A percentile compares a stretch with the other conserved stretches of the same genome.
phyloP scores from a whole-genome alignment of 2,797 vertebrate species.

The Sebastes kiyomatsui region DNA sequence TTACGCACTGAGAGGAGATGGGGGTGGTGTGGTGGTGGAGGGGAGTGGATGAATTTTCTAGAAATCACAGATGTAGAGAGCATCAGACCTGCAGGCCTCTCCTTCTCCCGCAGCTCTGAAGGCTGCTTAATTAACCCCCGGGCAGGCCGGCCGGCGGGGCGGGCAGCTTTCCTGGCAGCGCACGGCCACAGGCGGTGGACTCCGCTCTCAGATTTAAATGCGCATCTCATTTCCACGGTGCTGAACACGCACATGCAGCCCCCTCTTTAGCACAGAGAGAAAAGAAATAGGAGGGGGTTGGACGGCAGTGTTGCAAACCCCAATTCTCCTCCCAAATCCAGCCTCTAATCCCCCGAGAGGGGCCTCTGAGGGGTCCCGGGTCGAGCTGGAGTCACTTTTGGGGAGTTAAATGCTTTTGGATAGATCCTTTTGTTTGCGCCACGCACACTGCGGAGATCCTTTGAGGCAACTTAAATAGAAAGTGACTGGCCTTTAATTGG shows the following conservation, averaged over 20 bases:
- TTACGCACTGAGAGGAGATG: constrained; percentile 40
- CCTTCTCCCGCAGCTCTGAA: constrained; percentile 87
- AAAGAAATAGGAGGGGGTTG: constrained; percentile 37
- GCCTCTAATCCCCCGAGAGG: constrained; percentile 89
- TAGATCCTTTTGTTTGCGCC: constrained; percentile 89
- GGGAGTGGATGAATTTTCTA: constrained; percentile 80
- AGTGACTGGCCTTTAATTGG: constrained; percentile 86
- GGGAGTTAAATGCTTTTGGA: constrained; percentile 82
- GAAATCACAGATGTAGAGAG: constrained; percentile 96
- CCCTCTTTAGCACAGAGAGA: constrained; percentile 83
- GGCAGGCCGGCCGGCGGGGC: constrained; percentile 89
- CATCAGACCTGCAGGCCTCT: constrained; percentile 89
- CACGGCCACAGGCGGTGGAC: constrained; percentile 87
- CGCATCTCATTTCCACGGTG: constrained; percentile 97
- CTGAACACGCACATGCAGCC: constrained; percentile 86
- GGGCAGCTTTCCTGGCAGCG: constrained; percentile 86
- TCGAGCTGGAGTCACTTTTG: constrained; percentile 70
- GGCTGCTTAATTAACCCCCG: constrained; percentile 94
- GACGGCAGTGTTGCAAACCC: constrained; percentile 84
- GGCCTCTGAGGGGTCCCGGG: constrained; percentile 84
- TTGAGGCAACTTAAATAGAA: constrained; percentile 76
- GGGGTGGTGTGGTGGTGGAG: constrained; percentile 45
- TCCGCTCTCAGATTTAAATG: constrained; percentile 91
- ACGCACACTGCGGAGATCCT: constrained; percentile 76
- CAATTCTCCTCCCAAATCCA: constrained; percentile 86